These are phyloP conservation scores for Pomacea maculata DNA, from an alignment of 1,140 invertebrate genomes.

Conservation along the genomic window DNA sequence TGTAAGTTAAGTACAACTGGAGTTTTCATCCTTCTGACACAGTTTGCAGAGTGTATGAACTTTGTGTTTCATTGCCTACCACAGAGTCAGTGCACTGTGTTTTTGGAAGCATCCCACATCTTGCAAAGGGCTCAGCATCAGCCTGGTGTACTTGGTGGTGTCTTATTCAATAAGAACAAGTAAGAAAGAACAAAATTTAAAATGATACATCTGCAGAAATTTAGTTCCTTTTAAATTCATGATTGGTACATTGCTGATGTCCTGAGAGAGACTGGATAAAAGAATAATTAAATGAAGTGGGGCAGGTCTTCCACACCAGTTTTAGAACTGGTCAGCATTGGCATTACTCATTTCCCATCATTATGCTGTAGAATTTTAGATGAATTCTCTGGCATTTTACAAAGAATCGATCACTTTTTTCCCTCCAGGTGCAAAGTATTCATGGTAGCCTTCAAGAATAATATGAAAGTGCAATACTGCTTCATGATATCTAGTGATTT, in stretches of 20 bases:
- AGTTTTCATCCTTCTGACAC: not conserved
- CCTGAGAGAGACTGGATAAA: too few species aligned
- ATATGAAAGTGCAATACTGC: not conserved
- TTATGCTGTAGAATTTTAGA: not conserved
- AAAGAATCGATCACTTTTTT: not conserved
- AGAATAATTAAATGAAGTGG: not conserved
- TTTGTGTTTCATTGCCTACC: slow-evolving; percentile 1
- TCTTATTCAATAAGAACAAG: slow-evolving; percentile 46
- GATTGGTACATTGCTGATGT: too few species aligned
- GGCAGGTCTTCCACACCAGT: not conserved
- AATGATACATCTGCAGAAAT: not conserved
- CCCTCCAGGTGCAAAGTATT: not conserved
- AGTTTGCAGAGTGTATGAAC: not conserved
- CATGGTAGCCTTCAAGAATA: not conserved
- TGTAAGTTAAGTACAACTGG: not conserved
- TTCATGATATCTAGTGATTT: not conserved
- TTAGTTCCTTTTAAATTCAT: too few species aligned
- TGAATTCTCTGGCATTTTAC: not conserved
- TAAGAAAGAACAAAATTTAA: slow-evolving; percentile 13
- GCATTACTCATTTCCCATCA: not conserved
- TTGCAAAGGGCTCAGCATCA: slow-evolving; percentile 40
- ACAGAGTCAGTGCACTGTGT: slow-evolving; percentile 40
- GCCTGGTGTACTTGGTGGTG: slow-evolving; percentile 41
- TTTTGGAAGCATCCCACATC: slow-evolving; percentile 48
- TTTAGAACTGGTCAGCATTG: not conserved